Conservation (phyloP, 2,797 vertebrate species). For the Microctenopoma lineatum region DNA sequence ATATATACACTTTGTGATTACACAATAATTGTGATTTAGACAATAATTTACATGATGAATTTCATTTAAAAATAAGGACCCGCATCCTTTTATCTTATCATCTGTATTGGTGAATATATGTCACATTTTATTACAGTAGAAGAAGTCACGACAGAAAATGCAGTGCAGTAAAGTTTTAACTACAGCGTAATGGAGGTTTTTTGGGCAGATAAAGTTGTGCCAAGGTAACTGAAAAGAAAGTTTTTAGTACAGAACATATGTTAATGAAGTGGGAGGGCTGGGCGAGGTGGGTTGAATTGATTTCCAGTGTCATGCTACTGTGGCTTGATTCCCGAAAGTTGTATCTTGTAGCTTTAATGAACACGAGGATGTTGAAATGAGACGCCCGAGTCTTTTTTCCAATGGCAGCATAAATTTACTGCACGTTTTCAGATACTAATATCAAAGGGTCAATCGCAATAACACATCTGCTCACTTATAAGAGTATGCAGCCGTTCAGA, state of each 20-base stretch:
- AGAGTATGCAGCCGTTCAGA: background rate
- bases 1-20: background rate
- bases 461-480: background rate
- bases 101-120: background rate
- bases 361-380: background rate
- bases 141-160: background rate
- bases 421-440: background rate
- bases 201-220: background rate
- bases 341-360: background rate
- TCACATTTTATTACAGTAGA: too few species aligned
- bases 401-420: background rate
- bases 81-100: background rate
- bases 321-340: too few species aligned
- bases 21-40: background rate
- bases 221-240: background rate
- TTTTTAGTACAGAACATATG: too few species aligned
- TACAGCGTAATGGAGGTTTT: background rate
- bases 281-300: too few species aligned
- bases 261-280: too few species aligned
- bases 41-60: too few species aligned
- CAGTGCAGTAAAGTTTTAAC: constrained; percentile 3
- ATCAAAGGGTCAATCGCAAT: background rate
- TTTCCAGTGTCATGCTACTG: too few species aligned
- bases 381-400: background rate
- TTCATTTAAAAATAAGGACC: too few species aligned